Conservation (phyloP, 1,140 invertebrate species). For the Lucilia sericata region DNA sequence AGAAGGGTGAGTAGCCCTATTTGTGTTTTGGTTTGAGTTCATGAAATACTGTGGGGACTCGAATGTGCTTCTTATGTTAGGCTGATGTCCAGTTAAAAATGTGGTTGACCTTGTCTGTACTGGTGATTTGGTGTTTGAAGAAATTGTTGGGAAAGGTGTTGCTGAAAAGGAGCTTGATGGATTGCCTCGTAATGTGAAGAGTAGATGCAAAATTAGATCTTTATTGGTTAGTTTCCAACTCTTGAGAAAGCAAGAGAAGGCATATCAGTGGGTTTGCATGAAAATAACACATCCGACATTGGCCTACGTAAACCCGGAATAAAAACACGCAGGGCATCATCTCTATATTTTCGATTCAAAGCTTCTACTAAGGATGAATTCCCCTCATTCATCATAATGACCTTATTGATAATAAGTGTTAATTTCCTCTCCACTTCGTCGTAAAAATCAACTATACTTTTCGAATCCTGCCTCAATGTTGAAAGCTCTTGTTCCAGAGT, state of each 20-base stretch:
- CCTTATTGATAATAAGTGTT: constrained; percentile 52
- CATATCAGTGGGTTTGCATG: constrained; percentile 42
- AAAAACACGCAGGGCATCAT: constrained; percentile 45
- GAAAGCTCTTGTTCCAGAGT: constrained; percentile 49
- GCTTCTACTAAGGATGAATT: constrained; percentile 12
- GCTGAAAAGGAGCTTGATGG: neutral
- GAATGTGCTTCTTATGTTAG: neutral
- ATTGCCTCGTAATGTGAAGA: neutral
- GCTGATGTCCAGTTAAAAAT: neutral
- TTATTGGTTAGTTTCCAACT: constrained; percentile 46
- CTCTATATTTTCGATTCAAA: constrained; percentile 48
- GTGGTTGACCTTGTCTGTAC: neutral
- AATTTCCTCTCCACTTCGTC: constrained; percentile 52
- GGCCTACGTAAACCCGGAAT: constrained; percentile 45
- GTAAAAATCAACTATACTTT: constrained; percentile 46
- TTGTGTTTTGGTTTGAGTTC: neutral
- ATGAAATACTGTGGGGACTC: neutral
- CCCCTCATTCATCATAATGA: constrained; percentile 44
- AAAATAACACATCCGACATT: constrained; percentile 46
- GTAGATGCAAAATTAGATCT: constrained; percentile 29
- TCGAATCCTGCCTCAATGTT: constrained; percentile 48
- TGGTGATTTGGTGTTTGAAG: neutral
- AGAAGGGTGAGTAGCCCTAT: neutral
- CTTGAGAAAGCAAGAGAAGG: constrained; percentile 46
- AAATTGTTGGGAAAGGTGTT: neutral